Evolutionary conservation across 2,797 vertebrate species (phyloP), one percentile per base, ranked within the genome.

Genomic region (Thaleichthys pacificus): DNA sequence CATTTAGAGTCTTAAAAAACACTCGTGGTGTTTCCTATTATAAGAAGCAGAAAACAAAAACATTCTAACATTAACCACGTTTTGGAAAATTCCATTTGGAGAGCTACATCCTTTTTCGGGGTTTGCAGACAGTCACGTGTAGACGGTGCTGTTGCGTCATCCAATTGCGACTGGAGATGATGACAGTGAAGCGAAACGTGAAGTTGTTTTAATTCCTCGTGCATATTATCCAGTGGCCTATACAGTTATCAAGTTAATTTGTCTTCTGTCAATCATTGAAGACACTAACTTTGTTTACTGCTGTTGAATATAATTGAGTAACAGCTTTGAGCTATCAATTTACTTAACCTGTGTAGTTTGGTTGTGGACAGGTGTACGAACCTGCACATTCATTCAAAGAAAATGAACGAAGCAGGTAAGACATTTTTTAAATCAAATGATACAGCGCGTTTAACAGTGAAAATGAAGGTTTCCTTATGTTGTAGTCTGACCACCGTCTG

Each of bases 381-480:
- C 19, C 5, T 58, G 7, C 6, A 22, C 0, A 3, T 26, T 64
- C 67, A 47, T 47, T 12, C 42, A 47, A 47, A 47, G n/a, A 83
- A 61, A 15, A 93, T 93, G 92, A 88, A 91, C 32, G 83, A 92
- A 86, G 85, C 84, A 85, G 92, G 92, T 92, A 61, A 42, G 85
- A 51, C 22, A 17, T 57, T 49, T 6, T 51, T 17, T 5, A 19
- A 64, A n/a, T 4, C n/a, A 9, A 38, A 17, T n/a, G 3, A 42
- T 6, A 6, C 30, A 42, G 62, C 8, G 35, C 30, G 30, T n/a
- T 32, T 19, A 24, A 17, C 24, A 19, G 7, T 62, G 47, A 8
- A 4, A 49, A 19, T 30, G 7, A 26, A 19, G 30, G 15, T 22
- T 56, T 47, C 7, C 28, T 30, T 26, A 2, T 26, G 2, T 19